Base-by-base conservation (phyloP, 2,888 invertebrate species). In the Mylabris sibirica region DNA sequence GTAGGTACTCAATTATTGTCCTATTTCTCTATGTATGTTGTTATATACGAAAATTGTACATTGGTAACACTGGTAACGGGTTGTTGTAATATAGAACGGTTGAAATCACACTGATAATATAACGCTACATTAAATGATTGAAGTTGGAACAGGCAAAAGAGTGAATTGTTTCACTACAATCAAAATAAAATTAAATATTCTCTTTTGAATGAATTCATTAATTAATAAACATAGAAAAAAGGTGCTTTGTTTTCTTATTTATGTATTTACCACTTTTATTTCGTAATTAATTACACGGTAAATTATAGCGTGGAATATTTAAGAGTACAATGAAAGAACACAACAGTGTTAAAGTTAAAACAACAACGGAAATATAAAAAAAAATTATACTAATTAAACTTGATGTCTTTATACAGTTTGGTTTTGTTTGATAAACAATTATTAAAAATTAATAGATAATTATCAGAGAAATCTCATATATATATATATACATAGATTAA, bases 41-140 rank as follows among this genome's bases (percentile, higher is more conserved):
- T 49, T 30, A 30, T 30, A 49, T 11, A 49, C 53, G 53, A 24
- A 53, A 12, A 53, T 24, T 53, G 24, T 53, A 24, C 53, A 49
- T 49, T 0, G 41, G 38, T 38, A 38, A 38, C 38, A 38, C n/a
- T 17, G 22, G 49, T 49, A 49, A 49, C 20, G 49, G 20, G 11
- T 53, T 24, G 22, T 22, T 53, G 53, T 53, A 12, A 11, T 24
- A 12, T 4, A 53, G 22, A 53, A 53, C 22, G 53, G 22, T 53
- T 53, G 53, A 22, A 53, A 53, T 53, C 53, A 53, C 24, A 53
- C 12, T 24, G 53, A 53, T 53, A 53, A 53, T 53, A 53, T 53
- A 53, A 53, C 24, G 22, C 14, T 53, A 24, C 53, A 53, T 22
- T 24, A 11, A 53, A 53, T 53, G 22, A 35, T 35, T 14, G 41